These are phyloP conservation scores for human DNA, from an alignment of 2,113 vertebrate species.

Conservation along the genomic window GRCh38 chr13:73037001-73037500, in stretches of 20 bases:
- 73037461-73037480: not conserved
- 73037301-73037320: not conserved
- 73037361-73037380: not conserved
- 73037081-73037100: too few relatives aligned
- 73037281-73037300: not conserved
- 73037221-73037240: slow-evolving; percentile 73
- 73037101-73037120: too few relatives aligned
- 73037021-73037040: too few relatives aligned
- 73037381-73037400: not conserved
- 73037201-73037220: too few relatives aligned
- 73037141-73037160: too few relatives aligned
- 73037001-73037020: too few relatives aligned
- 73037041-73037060: too few relatives aligned
- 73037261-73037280: not conserved
- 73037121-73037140: too few relatives aligned
- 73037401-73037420: not conserved
- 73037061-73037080: too few relatives aligned
- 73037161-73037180: too few relatives aligned
- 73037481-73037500: not conserved
- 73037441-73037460: not conserved
- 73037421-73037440: not conserved
- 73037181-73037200: too few relatives aligned
- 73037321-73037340: not conserved
- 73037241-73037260: not conserved
- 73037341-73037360: not conserved